Conservation (phyloP, 2,113 vertebrate species). For the Chiloscyllium plagiosum region DNA sequence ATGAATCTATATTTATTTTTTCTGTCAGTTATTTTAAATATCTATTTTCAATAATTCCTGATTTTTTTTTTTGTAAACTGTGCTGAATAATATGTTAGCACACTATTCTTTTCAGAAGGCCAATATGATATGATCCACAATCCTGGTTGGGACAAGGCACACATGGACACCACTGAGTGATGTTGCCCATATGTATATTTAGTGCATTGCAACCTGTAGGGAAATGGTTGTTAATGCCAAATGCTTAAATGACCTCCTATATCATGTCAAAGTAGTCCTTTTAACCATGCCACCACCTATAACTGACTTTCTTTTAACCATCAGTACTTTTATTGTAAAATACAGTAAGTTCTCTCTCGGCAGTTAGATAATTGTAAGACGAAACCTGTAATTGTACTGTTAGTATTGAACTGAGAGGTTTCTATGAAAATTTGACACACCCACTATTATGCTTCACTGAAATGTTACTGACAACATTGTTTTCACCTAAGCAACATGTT, state of each 20-base stretch:
- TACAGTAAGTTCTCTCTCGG: not conserved
- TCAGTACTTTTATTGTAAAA: not conserved
- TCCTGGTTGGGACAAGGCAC: not conserved
- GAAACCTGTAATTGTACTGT: not conserved
- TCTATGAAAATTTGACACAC: not conserved
- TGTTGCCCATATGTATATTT: not conserved
- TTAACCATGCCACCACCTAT: not conserved
- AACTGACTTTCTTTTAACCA: not conserved
- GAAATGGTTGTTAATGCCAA: not conserved
- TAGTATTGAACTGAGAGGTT: not conserved
- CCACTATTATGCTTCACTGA: not conserved
- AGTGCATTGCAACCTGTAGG: not conserved
- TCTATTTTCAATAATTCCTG: not conserved
- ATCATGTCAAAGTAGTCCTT: not conserved
- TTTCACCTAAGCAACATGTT: not conserved
- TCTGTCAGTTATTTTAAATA: not conserved
- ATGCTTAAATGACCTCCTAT: not conserved
- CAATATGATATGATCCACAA: not conserved
- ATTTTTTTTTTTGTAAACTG: not conserved
- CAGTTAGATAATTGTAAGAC: not conserved
- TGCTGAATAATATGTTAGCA: not conserved
- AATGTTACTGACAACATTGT: not conserved
- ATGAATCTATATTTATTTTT: not conserved
- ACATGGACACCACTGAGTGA: not conserved
- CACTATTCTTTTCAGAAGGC: not conserved